Base-by-base conservation (phyloP, 2,113 vertebrate species). In the Protobothrops mucrosquamatus region DNA sequence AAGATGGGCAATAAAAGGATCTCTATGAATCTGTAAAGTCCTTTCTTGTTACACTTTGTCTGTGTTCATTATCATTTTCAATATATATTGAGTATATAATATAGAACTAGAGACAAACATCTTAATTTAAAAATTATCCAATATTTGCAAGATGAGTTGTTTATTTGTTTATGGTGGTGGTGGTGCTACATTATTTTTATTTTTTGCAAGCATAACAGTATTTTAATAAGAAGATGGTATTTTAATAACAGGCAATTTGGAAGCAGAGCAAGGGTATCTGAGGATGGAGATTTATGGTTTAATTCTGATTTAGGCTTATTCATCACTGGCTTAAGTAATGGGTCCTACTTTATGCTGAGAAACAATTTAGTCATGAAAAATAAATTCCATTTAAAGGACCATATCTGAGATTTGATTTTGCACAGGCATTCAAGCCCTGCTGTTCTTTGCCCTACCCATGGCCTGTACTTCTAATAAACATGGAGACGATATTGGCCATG, bases 321-420 rank as follows among this genome's bases (percentile, higher is more conserved):
- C 29, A 91, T 14, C 88, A 89, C 87, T 89, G 90, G 29, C 29
- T 43, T 46, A 4, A 64, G 48, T 59, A 93, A 56, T 0, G 5
- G 29, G 51, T 46, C 93, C 59, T 81, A 69, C 74, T 92, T 91
- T 89, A 55, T 55, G 18, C 89, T 87, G 92, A 87, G 89, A 87
- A 90, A 69, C 15, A 48, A 90, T 64, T 87, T 81, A 12, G 56
- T 87, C 61, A 87, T 93, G 92, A 93, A 93, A 93, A 93, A 90
- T 93, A 89, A 89, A 90, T 93, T 93, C 92, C 89, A 93, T 90
- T 93, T 90, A 93, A 87, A 93, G 86, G 92, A 61, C 89, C 8
- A 43, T 61, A 23, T 26, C 26, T 20, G 56, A 92, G 94, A 74
- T 85, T 93, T 4, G 34, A 92, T 95, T 94, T 89, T 64, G 0